phyloP scores from a whole-genome alignment of 2,113 vertebrate genomes.

The Cygnus atratus region DNA sequence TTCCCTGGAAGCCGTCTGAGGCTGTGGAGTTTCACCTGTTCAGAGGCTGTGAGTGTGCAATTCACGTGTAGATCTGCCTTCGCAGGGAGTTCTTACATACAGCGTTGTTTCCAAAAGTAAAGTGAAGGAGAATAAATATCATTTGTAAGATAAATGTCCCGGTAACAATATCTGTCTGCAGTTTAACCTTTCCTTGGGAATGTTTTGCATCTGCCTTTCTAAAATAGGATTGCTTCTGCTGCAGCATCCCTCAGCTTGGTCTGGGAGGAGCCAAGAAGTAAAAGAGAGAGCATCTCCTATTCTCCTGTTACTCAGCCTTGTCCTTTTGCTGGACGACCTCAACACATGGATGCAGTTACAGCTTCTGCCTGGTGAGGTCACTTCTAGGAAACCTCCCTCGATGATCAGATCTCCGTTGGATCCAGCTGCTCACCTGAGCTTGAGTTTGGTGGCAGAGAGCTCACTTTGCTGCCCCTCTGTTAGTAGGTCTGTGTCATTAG shows the following conservation, averaged over 20 bases:
- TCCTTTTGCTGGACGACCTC: constrained; percentile 34
- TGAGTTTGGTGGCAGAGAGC: not conserved
- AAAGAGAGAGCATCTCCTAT: constrained; percentile 17
- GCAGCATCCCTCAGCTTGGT: constrained; percentile 7
- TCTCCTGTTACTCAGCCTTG: not conserved
- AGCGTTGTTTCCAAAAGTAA: not conserved
- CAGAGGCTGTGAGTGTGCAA: not conserved
- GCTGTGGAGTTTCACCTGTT: not conserved
- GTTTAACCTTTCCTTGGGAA: not conserved
- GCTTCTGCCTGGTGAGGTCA: not conserved
- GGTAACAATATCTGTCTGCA: not conserved
- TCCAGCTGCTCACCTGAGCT: not conserved
- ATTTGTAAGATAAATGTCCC: not conserved
- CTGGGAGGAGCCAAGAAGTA: constrained; percentile 24
- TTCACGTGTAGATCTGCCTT: not conserved
- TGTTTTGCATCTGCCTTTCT: not conserved
- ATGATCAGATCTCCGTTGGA: rapidly evolving
- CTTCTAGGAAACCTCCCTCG: not conserved
- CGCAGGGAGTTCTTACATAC: not conserved
- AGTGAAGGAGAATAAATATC: not conserved
- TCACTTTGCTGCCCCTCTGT: not conserved
- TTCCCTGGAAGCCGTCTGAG: not conserved
- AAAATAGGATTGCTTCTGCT: constrained; percentile 28
- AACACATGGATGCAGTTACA: not conserved
- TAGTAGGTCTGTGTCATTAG: not conserved